Evolutionary conservation across 1,140 invertebrate species (phyloP), one percentile per base, ranked within the genome.

Genomic region (Coenobita brevimanus): DNA sequence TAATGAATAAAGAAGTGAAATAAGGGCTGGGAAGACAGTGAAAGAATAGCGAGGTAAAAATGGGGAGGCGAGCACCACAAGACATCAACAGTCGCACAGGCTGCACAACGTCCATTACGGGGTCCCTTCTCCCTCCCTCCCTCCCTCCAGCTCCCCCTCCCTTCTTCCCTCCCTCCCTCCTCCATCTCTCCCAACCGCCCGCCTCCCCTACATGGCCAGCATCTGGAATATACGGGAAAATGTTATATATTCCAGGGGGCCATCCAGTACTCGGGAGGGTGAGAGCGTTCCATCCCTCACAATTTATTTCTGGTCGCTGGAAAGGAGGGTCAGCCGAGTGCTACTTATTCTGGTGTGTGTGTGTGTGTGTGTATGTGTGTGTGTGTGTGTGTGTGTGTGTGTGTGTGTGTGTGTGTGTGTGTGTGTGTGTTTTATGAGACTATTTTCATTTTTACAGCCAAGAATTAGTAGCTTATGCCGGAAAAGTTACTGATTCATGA

Each of bases 41-140:
- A 62, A 81, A 62, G 64, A 81, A 27, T 79, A 30, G 75, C n/a
- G 43, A 54, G 43, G 36, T 27, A 62, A 57, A 38, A 38, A 36
- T 57, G 27, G 21, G 24, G 67, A 33, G 17, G 17, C n/a, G 27
- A 38, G 67, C 27, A 33, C n/a, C 67, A 21, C 67, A 21, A 33
- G 27, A 57, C 71, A 54, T 84, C 82, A 84, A 43, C 43, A 84
- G 82, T 84, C 82, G 69, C 50, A 69, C 21, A 50, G 82, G 46
- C 82, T 73, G 50, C 67, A 83, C 81, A 71, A 54, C 81, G 81
- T 73, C 81, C 81, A 83, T 83, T 73, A 54, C 81, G 38, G 30
- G 15, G 21, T 57, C 46, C 82, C 54, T 36, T 21, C 24, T 41
- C 46, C 27, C 50, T 57, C 82, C 50, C 82, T 67, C 73, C 21